phyloP scores from a whole-genome alignment of 2,797 vertebrate species.

The Poecilia wingei region DNA sequence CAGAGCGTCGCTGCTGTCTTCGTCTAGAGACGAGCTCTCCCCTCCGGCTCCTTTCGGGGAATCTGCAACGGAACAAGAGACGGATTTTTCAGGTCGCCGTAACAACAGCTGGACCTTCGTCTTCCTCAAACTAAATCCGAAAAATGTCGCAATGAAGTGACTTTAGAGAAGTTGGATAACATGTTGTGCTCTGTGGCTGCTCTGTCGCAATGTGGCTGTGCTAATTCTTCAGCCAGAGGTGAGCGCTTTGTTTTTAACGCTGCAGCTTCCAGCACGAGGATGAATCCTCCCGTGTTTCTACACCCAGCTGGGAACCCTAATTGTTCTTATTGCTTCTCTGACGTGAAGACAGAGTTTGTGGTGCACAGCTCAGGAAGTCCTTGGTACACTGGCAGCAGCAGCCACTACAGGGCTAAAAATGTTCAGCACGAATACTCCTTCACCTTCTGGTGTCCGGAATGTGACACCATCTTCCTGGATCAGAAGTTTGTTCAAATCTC shows the following conservation, averaged over 20 bases:
- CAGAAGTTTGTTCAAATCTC: not conserved
- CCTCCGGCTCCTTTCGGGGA: conserved; percentile 87
- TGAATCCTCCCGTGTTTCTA: not conserved
- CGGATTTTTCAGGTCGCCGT: not conserved
- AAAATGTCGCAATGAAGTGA: conserved; percentile 35
- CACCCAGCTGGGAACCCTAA: not conserved
- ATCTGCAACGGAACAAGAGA: conserved; percentile 48
- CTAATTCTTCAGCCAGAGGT: not conserved
- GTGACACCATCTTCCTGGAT: not conserved
- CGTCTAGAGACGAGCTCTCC: conserved; percentile 94
- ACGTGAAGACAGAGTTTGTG: not conserved
- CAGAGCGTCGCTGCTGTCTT: conserved; percentile 96
- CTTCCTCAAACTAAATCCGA: not conserved
- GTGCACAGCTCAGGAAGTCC: not conserved
- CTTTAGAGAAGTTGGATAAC: conserved; percentile 53
- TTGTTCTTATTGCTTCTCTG: conserved; percentile 17
- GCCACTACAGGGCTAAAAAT: not conserved
- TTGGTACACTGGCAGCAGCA: not conserved
- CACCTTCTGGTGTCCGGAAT: not conserved
- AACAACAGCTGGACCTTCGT: not conserved
- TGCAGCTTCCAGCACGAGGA: not conserved
- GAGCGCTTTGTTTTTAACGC: not conserved
- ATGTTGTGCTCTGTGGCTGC: not conserved
- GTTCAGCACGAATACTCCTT: not conserved
- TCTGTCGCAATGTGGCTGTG: conserved; percentile 52